Evolutionary conservation across 2,113 vertebrate species (phyloP).

Genomic region (Chlorodrepanis virens): DNA sequence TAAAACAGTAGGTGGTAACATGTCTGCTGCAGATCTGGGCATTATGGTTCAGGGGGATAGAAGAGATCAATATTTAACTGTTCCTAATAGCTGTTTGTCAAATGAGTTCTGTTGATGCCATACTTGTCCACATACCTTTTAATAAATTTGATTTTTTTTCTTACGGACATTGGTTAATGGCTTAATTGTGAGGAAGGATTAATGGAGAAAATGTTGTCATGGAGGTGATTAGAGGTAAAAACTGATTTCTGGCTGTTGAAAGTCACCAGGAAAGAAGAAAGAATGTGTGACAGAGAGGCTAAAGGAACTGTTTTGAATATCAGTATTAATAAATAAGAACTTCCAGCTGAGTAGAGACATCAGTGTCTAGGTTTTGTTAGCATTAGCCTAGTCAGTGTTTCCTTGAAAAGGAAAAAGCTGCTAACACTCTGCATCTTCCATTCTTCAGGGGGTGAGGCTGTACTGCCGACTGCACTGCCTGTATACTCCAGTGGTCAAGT

Average conservation of each 20-base stretch:
- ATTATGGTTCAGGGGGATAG: neutral
- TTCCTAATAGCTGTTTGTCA: neutral
- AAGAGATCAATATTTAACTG: neutral
- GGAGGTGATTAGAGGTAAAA: neutral
- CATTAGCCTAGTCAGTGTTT: neutral
- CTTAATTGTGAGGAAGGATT: neutral
- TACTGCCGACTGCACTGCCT: slow-evolving; percentile 97
- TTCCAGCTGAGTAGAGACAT: neutral
- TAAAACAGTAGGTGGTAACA: neutral
- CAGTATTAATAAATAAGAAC: neutral
- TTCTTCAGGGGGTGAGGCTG: slow-evolving; percentile 89
- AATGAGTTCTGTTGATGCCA: neutral
- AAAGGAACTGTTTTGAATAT: neutral
- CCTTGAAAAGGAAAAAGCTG: neutral
- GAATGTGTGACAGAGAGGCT: neutral
- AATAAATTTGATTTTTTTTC: neutral
- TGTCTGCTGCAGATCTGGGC: neutral
- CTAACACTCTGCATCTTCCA: neutral
- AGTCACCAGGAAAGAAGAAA: neutral
- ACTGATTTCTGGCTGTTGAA: neutral
- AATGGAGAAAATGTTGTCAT: neutral
- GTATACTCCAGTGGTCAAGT: slow-evolving; percentile 93
- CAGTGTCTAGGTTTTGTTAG: neutral
- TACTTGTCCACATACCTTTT: neutral
- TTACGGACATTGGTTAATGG: neutral